These are phyloP conservation scores for Mionectes olivaceus DNA, from an alignment of 2,797 vertebrate species.

Conservation along the genomic window DNA sequence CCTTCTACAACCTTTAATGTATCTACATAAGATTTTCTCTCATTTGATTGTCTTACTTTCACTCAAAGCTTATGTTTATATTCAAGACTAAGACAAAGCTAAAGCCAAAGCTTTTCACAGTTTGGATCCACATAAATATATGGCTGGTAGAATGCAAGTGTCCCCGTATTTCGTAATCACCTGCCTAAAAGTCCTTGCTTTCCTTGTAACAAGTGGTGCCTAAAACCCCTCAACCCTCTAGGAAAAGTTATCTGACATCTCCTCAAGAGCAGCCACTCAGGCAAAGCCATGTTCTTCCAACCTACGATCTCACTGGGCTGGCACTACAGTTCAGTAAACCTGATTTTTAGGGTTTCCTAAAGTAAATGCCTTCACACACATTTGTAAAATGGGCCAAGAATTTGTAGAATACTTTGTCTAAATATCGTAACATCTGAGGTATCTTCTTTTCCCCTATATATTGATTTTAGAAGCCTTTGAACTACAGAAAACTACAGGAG, in stretches of 20 bases:
- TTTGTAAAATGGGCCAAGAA: not conserved
- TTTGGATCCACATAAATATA: not conserved
- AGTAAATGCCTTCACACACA: not conserved
- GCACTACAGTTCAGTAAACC: not conserved
- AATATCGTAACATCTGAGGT: not conserved
- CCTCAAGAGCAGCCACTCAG: not conserved
- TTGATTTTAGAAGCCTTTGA: not conserved
- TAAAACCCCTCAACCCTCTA: not conserved
- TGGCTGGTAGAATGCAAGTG: not conserved
- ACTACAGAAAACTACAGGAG: not conserved
- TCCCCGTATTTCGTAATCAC: not conserved
- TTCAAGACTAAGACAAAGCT: not conserved
- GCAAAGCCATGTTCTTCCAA: not conserved
- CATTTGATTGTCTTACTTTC: not conserved
- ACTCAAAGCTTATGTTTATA: not conserved
- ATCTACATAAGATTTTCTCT: not conserved
- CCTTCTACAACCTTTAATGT: not conserved
- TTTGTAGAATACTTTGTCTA: not conserved
- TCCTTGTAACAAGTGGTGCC: not conserved
- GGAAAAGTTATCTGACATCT: not conserved
- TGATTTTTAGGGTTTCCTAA: not conserved
- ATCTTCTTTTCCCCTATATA: not conserved
- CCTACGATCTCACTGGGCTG: no score
- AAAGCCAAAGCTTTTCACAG: not conserved
- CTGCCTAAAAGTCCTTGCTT: not conserved